Evolutionary conservation across 2,888 invertebrate species (phyloP), one percentile per base, ranked within the genome.

Genomic region (Drosophila peninsularis): DNA sequence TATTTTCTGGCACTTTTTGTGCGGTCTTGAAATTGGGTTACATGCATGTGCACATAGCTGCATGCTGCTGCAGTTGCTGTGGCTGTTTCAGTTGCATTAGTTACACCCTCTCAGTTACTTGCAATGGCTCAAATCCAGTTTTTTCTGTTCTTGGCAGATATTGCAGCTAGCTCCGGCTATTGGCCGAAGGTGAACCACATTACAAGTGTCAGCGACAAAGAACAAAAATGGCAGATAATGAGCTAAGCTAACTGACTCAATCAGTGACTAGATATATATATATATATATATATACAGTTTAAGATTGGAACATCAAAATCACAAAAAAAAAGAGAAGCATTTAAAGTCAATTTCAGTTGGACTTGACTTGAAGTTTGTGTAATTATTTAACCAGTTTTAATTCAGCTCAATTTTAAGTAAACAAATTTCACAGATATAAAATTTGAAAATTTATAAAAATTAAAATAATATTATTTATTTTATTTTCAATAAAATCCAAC

Each of bases 111-210:
- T 39, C 19, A 9, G 21, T 27, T 54, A 32, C 45, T 53, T 11
- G 14, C 30, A 32, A 36, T 62, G 17, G 32, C 32, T 21, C 24
- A 42, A 54, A 62, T 62, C 45, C n/a, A 70, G 54, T 64, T 70
- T 70, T 39, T 34, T 50, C 61, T 41, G 21, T 76, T 65, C 52
- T 73, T 17, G 36, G 13, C 67, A 53, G 62, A 45, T 61, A 24
- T 71, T 14, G 64, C 62, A 55, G 53, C 71, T 67, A 30, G 69
- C 82, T 72, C 78, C 84, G 81, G 78, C 67, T 83, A 78, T 83
- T 83, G 84, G 70, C 75, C 62, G 82, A 82, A 82, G 82, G 88
- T 81, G 64, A 87, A 78, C 88, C 44, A 63, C 72, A 75, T 75
- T 62, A 58, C 72, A 56, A 36, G 50, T 67, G 68, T 47, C 50